Base-by-base conservation (phyloP, 2,888 invertebrate genomes). In the Agrotis puta region DNA sequence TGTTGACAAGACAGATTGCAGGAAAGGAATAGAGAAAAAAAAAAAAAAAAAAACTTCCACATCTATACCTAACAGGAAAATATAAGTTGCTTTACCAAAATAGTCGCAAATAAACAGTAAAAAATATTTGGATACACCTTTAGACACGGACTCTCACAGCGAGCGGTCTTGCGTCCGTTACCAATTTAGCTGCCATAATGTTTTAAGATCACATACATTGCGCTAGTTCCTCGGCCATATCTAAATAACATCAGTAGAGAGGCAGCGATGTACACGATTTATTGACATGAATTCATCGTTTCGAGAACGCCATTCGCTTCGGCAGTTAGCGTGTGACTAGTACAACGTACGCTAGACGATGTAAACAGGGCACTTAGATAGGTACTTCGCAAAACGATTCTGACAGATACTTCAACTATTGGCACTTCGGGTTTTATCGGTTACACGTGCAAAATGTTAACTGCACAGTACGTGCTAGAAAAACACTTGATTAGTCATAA, bases 351-450 rank as follows among this genome's bases (percentile, higher is more conserved):
- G 70, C 64, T 69, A 81, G 72, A 84, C 72, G 68, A 24, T 59
- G 67, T 74, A 79, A 82, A 79, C 79, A 79, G 54, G 61, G 51
- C 51, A 59, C 64, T 71, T 82, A 57, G 82, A 66, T 70, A 66
- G 64, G 43, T 50, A 70, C 51, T 62, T 62, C 24, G 56, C 22
- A 45, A 7, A 53, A 47, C 27, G 16, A 27, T 64, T 76, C 48
- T 61, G 20, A 51, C 43, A 59, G 73, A 64, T 59, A 63, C 58
- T 72, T 72, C 47, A 45, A 51, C 45, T 70, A 47, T 73, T 14
- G 39, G 45, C 33, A 27, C 53, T 58, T 61, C 18, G 18, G 13
- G 18, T 33, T 77, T 50, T 50, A 74, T 61, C 33, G 43, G 20
- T 45, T 56, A 71, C 78, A 74, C 79, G 59, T 70, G 71, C 22